These are phyloP conservation scores for Harpegnathos saltator DNA, from an alignment of 1,140 invertebrate species.

Conservation along the genomic window DNA sequence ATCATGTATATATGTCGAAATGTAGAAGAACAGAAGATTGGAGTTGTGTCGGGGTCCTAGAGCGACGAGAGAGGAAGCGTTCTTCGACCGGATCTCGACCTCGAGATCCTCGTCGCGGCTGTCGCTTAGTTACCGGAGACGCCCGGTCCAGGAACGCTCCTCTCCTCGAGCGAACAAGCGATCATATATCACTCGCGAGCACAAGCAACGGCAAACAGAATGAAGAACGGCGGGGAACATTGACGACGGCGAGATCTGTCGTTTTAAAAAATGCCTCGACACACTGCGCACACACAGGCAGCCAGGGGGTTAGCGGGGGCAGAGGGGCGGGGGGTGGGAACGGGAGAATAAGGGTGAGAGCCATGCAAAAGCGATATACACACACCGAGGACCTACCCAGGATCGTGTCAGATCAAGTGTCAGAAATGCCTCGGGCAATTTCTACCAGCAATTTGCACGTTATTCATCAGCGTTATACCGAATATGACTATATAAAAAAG, in stretches of 20 bases:
- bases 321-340: no score
- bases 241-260: slow-evolving; percentile 12
- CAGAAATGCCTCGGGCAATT: slow-evolving; percentile 41
- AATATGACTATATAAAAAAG: slow-evolving; percentile 35
- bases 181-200: slow-evolving; percentile 21
- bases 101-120: no score
- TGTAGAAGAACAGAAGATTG: slow-evolving; percentile 24
- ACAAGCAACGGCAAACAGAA: slow-evolving; percentile 26
- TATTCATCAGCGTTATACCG: slow-evolving; percentile 26
- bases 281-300: slow-evolving; percentile 41
- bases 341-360: background rate
- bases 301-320: background rate
- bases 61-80: slow-evolving; percentile 9
- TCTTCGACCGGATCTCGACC: background rate
- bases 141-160: slow-evolving; percentile 18
- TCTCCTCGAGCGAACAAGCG: background rate
- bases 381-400: slow-evolving; percentile 53
- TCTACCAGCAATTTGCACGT: slow-evolving; percentile 29
- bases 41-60: slow-evolving; percentile 11
- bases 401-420: slow-evolving; percentile 44
- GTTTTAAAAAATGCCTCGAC: slow-evolving; percentile 26
- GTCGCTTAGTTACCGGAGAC: background rate
- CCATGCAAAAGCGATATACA: slow-evolving; percentile 57
- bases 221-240: background rate
- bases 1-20: slow-evolving; percentile 28